phyloP scores from a whole-genome alignment of 2,888 invertebrate genomes.

The Dasypogon diadema region DNA sequence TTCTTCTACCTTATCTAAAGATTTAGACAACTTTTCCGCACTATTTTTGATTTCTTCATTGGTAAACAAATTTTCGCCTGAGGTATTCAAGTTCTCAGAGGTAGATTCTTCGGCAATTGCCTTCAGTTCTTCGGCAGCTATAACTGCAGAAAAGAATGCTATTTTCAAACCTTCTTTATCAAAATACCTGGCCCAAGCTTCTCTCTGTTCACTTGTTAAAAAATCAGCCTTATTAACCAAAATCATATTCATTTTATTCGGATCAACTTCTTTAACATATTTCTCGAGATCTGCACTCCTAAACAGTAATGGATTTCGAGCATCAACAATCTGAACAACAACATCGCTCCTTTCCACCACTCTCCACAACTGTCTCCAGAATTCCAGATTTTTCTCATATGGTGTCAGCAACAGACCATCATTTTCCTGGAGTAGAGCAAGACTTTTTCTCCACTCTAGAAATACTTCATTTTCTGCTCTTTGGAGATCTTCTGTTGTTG shows the following conservation, averaged over 20 bases:
- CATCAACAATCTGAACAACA: conserved; percentile 94
- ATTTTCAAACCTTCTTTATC: conserved; percentile 76
- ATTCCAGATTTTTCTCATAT: conserved; percentile 96
- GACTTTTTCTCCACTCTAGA: conserved; percentile 88
- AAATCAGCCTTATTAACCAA: conserved; percentile 97
- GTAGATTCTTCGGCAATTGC: conserved; percentile 61
- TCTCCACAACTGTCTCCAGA: conserved; percentile 99
- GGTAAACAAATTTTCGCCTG: conserved; percentile 59
- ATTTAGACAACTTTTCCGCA: conserved; percentile 71
- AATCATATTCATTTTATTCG: conserved; percentile 81
- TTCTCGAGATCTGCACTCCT: conserved; percentile 91
- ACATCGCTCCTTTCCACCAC: conserved; percentile 97
- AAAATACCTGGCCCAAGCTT: conserved; percentile 89
- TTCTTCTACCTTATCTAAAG: conserved; percentile 72
- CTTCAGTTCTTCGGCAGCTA: conserved; percentile 71
- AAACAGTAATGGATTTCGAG: conserved; percentile 93
- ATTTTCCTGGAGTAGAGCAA: conserved; percentile 83
- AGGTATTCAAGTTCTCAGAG: conserved; percentile 60
- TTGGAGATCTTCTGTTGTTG: conserved; percentile 84
- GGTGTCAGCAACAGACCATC: conserved; percentile 91
- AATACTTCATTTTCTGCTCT: conserved; percentile 85
- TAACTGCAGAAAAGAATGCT: conserved; percentile 92
- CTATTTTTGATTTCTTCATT: conserved; percentile 69
- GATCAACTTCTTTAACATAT: conserved; percentile 83
- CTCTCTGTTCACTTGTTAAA: conserved; percentile 82